A percentile compares a stretch with the other conserved stretches of the same genome.
phyloP scores from a whole-genome alignment of 2,113 vertebrate genomes.

The Sinocyclocheilus anshuiensis region DNA sequence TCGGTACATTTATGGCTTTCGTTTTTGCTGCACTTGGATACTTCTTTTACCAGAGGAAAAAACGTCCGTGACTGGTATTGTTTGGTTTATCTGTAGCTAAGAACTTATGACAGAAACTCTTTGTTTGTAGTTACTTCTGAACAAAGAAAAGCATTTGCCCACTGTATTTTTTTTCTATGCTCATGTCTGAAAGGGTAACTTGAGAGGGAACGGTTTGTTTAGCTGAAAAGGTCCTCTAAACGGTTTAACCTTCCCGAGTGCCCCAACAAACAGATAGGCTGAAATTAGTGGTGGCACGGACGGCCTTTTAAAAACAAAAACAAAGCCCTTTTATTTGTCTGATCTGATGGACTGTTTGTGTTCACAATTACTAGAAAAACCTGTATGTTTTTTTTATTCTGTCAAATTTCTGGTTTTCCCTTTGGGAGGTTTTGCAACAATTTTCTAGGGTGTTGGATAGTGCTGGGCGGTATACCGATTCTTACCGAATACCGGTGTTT shows the following conservation, averaged over 20 bases:
- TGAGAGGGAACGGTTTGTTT: constrained; percentile 33
- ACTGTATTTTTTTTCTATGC: constrained; percentile 38
- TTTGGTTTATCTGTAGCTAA: constrained; percentile 35
- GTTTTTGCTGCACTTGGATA: constrained; percentile 8
- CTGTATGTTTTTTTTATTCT: not conserved
- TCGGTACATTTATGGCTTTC: constrained; percentile 21
- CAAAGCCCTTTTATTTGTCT: constrained; percentile 30
- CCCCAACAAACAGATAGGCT: constrained; percentile 26
- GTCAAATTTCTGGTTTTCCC: constrained; percentile 16
- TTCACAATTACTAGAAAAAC: not conserved
- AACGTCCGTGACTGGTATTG: not conserved
- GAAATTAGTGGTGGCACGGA: not conserved
- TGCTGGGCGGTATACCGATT: too few relatives aligned
- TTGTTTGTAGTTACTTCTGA: constrained; percentile 37
- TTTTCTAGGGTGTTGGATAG: not conserved
- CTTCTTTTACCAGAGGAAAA: not conserved
- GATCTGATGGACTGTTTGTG: constrained; percentile 15
- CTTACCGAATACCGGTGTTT: too few relatives aligned
- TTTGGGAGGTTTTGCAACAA: not conserved
- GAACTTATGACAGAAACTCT: constrained; percentile 22
- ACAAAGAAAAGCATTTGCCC: constrained; percentile 28
- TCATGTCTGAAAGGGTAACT: constrained; percentile 32
- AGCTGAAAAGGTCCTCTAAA: constrained; percentile 39
- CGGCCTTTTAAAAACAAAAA: constrained; percentile 9
- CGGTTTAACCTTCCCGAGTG: constrained; percentile 48